These are phyloP conservation scores for Ischnura elegans DNA, from an alignment of 2,888 invertebrate genomes.

Conservation along the genomic window DNA sequence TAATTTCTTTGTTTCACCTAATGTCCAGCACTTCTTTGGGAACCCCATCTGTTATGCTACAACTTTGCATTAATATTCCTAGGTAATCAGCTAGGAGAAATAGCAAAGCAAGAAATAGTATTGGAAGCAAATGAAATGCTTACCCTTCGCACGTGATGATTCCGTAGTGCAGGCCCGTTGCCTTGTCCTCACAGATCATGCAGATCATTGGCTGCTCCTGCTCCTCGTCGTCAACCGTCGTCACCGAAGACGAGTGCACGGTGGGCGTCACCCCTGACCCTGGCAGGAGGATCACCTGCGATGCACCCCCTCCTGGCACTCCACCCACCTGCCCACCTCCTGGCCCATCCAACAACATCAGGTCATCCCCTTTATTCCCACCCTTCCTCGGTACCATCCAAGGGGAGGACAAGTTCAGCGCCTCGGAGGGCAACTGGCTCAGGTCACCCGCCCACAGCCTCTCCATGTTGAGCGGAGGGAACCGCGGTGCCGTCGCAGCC, in stretches of 20 bases:
- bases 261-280: conserved; percentile 81
- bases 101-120: no score
- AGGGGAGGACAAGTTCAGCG: conserved; percentile 82
- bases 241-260: conserved; percentile 76
- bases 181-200: conserved; percentile 99
- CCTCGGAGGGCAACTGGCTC: conserved; percentile 90
- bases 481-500: conserved; percentile 74
- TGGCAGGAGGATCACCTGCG: conserved; percentile 86
- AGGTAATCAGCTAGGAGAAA: no score
- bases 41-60: no score
- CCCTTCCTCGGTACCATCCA: conserved; percentile 57
- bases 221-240: conserved; percentile 80
- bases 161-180: conserved; percentile 98
- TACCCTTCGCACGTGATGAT: conserved; percentile 99
- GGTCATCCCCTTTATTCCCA: conserved; percentile 17
- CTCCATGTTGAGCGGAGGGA: conserved; percentile 92
- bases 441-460: conserved; percentile 93
- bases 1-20: no score
- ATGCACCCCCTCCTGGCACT: conserved; percentile 82
- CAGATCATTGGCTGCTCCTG: conserved; percentile 97
- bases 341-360: conserved; percentile 68
- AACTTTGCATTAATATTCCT: no score
- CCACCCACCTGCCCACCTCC: conserved; percentile 76
- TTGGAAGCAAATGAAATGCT: no score
- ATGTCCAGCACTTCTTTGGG: no score